Evolutionary conservation across 2,888 invertebrate genomes (phyloP).

Genomic region (Plagodis pulveraria): DNA sequence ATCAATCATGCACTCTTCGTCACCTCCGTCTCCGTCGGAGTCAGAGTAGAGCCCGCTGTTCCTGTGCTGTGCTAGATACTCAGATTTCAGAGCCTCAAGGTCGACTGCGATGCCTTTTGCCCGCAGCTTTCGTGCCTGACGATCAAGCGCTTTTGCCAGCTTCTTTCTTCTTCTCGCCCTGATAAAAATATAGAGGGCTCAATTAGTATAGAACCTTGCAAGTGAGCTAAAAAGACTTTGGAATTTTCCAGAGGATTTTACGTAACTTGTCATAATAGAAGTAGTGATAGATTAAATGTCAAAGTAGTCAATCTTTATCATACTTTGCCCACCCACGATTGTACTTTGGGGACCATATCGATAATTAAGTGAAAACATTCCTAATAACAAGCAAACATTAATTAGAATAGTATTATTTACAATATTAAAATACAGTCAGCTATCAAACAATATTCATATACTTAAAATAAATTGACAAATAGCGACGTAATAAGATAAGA

Average conservation of each 20-base stretch:
- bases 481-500: slow-evolving; percentile 13
- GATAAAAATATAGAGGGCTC: slow-evolving; percentile 78
- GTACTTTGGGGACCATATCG: too few species aligned
- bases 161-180: slow-evolving; percentile 95
- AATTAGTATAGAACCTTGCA: slow-evolving; percentile 80
- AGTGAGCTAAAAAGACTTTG: background rate
- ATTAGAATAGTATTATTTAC: too few species aligned
- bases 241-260: background rate
- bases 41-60: slow-evolving; percentile 86
- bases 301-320: too few species aligned
- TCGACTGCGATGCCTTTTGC: slow-evolving; percentile 96
- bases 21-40: slow-evolving; percentile 85
- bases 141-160: slow-evolving; percentile 94
- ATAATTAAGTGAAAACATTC: too few species aligned
- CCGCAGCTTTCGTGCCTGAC: slow-evolving; percentile 96
- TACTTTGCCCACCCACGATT: too few species aligned
- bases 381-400: too few species aligned
- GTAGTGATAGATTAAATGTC: too few species aligned
- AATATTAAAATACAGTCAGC: too few species aligned
- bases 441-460: background rate
- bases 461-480: slow-evolving; percentile 4
- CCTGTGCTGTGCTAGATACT: slow-evolving; percentile 93
- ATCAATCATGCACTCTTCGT: slow-evolving; percentile 91
- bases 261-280: too few species aligned
- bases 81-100: slow-evolving; percentile 92